These are phyloP conservation scores for Eupeodes corollae DNA, from an alignment of 1,140 invertebrate species.

Conservation along the genomic window DNA sequence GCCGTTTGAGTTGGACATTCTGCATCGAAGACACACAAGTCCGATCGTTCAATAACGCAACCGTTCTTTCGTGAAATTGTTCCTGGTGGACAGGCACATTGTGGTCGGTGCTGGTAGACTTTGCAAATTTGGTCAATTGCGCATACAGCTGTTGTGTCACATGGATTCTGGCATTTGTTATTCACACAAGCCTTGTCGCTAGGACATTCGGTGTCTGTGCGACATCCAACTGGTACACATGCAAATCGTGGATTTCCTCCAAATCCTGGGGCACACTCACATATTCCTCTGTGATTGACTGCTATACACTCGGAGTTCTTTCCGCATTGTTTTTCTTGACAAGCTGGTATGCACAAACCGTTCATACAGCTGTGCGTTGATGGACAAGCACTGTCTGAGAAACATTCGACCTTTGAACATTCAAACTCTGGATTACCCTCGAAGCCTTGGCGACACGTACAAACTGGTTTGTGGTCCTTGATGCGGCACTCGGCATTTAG, in stretches of 20 bases:
- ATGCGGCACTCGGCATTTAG: slow-evolving; percentile 68
- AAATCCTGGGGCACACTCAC: slow-evolving; percentile 67
- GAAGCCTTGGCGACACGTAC: slow-evolving; percentile 66
- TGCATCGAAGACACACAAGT: slow-evolving; percentile 59
- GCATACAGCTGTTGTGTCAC: slow-evolving; percentile 52
- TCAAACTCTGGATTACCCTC: slow-evolving; percentile 68
- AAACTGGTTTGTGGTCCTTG: slow-evolving; percentile 70
- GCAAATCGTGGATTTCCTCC: slow-evolving; percentile 66
- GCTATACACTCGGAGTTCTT: slow-evolving; percentile 61
- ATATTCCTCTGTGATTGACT: slow-evolving; percentile 59
- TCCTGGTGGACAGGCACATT: slow-evolving; percentile 68
- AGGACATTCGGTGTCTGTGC: slow-evolving; percentile 63
- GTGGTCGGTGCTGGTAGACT: slow-evolving; percentile 60
- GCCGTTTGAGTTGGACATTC: slow-evolving; percentile 74
- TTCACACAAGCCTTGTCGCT: slow-evolving; percentile 66
- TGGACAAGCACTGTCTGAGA: slow-evolving; percentile 61
- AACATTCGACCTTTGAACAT: slow-evolving; percentile 61
- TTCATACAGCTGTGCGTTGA: slow-evolving; percentile 66
- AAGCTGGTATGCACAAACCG: slow-evolving; percentile 65
- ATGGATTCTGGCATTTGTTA: slow-evolving; percentile 65
- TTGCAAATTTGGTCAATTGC: slow-evolving; percentile 57
- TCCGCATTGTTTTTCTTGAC: slow-evolving; percentile 59
- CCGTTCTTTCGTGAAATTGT: slow-evolving; percentile 56
- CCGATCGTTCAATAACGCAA: slow-evolving; percentile 47
- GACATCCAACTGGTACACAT: slow-evolving; percentile 66